phyloP scores from a whole-genome alignment of 2,113 vertebrate genomes.

The Regulus satrapa region DNA sequence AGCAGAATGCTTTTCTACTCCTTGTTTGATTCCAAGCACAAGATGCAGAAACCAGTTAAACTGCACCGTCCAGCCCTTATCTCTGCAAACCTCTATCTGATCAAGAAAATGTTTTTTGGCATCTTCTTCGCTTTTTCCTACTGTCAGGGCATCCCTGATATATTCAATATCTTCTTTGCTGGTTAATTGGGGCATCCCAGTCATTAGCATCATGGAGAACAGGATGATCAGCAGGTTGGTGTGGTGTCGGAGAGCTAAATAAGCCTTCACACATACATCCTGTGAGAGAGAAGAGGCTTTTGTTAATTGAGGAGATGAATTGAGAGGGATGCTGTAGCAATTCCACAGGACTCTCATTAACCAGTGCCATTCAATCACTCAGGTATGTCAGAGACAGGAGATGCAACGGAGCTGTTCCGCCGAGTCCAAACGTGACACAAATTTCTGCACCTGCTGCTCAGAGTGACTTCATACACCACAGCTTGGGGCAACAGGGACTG shows the following conservation, averaged over 20 bases:
- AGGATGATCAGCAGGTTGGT: conserved; percentile 96
- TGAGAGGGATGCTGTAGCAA: neutral
- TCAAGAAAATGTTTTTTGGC: conserved; percentile 94
- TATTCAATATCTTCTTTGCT: conserved; percentile 98
- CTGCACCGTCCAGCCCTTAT: conserved; percentile 98
- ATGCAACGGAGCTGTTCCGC: neutral
- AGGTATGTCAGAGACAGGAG: neutral
- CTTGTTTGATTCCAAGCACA: conserved; percentile 97
- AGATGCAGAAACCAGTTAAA: conserved; percentile 99
- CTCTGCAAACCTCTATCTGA: conserved; percentile 97
- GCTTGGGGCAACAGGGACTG: neutral
- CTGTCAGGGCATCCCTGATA: conserved; percentile 92
- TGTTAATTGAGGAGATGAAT: neutral
- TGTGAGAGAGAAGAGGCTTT: conserved; percentile 37
- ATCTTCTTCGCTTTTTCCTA: conserved; percentile 88
- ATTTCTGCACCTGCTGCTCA: neutral
- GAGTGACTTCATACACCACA: neutral
- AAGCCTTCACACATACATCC: conserved; percentile 92
- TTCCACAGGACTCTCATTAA: neutral
- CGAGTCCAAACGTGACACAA: rapidly evolving
- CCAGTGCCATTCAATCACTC: neutral
- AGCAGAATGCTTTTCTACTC: conserved; percentile 91
- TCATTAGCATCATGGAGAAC: conserved; percentile 99
- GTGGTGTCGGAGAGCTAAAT: conserved; percentile 93
- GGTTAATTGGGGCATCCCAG: conserved; percentile 96